Evolutionary conservation across 2,888 invertebrate genomes (phyloP).

Genomic region (Limnephilus rhombicus): DNA sequence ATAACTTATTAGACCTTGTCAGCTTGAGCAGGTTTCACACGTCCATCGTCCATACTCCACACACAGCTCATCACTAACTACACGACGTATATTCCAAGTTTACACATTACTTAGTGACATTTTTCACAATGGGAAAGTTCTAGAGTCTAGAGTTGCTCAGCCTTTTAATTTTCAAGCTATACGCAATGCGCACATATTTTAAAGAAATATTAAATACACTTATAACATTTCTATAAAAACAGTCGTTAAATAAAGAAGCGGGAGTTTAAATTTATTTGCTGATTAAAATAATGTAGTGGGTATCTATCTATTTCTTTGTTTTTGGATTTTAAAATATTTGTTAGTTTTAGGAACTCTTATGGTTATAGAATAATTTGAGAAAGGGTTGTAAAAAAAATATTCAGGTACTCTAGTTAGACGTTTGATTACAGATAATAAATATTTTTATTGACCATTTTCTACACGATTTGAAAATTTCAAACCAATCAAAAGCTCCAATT

Average conservation of each 20-base stretch:
- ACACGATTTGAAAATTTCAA: too few species aligned
- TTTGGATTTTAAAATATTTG: background rate
- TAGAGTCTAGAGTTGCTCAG: background rate
- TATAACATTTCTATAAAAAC: too few species aligned
- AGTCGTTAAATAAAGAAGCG: too few species aligned
- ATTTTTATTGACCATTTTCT: too few species aligned
- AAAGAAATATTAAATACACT: background rate
- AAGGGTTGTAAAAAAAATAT: background rate
- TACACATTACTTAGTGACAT: background rate
- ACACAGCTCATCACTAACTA: background rate
- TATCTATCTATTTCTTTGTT: background rate
- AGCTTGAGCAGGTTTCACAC: slow-evolving; percentile 5
- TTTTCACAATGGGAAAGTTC: background rate
- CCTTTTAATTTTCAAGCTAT: background rate
- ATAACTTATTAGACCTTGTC: slow-evolving; percentile 37
- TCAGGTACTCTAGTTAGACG: background rate
- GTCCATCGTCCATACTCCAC: background rate
- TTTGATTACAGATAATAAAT: background rate
- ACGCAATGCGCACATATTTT: background rate
- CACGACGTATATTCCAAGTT: background rate
- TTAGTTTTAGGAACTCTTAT: background rate
- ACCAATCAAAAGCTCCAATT: too few species aligned
- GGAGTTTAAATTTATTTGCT: too few species aligned
- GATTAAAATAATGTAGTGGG: too few species aligned
- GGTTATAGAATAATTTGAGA: background rate